A percentile compares a stretch with the other conserved stretches of the same genome.
phyloP scores from a whole-genome alignment of 2,888 invertebrate species.

The Dusona sp. region DNA sequence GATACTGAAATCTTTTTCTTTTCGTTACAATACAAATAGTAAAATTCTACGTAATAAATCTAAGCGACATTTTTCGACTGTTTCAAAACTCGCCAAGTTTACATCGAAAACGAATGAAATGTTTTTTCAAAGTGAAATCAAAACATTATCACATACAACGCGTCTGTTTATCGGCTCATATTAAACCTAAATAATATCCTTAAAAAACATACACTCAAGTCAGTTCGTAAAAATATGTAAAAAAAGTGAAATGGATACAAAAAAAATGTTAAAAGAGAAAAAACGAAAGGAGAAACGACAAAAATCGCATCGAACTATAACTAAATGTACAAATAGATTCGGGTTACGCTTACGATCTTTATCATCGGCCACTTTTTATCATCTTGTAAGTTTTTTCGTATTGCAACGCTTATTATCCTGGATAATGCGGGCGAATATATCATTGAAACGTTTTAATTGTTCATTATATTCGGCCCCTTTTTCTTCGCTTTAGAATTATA shows the following conservation, averaged over 20 bases:
- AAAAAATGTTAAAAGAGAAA: conserved; percentile 55
- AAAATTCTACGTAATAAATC: conserved; percentile 40
- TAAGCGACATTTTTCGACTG: conserved; percentile 35
- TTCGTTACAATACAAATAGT: conserved; percentile 7
- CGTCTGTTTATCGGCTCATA: conserved; percentile 47
- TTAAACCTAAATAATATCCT: conserved; percentile 55
- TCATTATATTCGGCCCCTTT: conserved; percentile 66
- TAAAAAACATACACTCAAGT: conserved; percentile 66
- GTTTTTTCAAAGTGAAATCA: not conserved
- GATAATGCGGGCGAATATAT: conserved; percentile 75
- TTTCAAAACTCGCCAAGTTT: not conserved
- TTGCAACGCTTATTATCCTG: conserved; percentile 70
- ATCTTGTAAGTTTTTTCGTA: conserved; percentile 41
- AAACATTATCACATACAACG: conserved; percentile 10
- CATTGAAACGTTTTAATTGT: conserved; percentile 70
- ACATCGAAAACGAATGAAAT: conserved; percentile 24
- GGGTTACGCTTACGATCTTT: conserved; percentile 58
- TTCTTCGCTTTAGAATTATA: conserved; percentile 72
- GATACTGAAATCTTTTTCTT: conserved; percentile 9
- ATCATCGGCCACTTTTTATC: conserved; percentile 15
- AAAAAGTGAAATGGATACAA: conserved; percentile 63
- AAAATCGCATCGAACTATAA: conserved; percentile 72
- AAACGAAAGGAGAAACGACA: conserved; percentile 53
- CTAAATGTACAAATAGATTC: conserved; percentile 72
- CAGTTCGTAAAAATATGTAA: conserved; percentile 70